These are phyloP conservation scores for Erebia palarica DNA, from an alignment of 2,888 invertebrate species.

Conservation along the genomic window DNA sequence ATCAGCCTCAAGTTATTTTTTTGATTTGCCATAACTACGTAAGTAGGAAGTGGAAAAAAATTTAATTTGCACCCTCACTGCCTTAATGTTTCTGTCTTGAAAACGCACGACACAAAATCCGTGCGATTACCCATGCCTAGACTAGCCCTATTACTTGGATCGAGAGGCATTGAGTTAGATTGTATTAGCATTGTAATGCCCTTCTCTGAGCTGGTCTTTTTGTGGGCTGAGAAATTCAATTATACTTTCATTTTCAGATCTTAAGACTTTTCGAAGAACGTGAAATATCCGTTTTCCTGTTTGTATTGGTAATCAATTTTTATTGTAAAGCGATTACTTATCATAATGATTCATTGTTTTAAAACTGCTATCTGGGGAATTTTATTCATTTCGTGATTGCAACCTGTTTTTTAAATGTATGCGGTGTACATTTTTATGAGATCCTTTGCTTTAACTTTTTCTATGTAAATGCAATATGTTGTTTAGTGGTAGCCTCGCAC, in stretches of 20 bases:
- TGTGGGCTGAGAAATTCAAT: conserved; percentile 60
- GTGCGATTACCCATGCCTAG: not conserved
- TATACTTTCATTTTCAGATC: conserved; percentile 53
- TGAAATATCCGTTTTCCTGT: conserved; percentile 27
- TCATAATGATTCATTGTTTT: not conserved
- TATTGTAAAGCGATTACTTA: conserved; percentile 16
- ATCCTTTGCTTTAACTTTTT: too few species aligned
- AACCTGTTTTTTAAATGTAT: not conserved
- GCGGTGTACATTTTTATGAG: not conserved
- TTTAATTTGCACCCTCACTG: too few species aligned
- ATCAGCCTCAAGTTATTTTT: too few species aligned
- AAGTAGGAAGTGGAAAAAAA: too few species aligned
- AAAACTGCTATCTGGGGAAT: not conserved
- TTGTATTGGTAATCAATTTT: conserved; percentile 30
- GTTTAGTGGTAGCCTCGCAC: not conserved
- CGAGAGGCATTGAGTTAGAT: conserved; percentile 44
- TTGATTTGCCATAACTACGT: too few species aligned
- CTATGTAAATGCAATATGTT: not conserved
- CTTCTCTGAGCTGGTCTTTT: conserved; percentile 41
- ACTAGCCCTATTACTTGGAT: conserved; percentile 39
- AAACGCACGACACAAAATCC: not conserved
- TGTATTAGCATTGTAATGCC: conserved; percentile 66
- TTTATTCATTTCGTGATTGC: not conserved
- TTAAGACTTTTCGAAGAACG: conserved; percentile 36
- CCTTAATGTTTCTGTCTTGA: too few species aligned